A percentile compares a stretch with the other conserved stretches of the same genome.
These are phyloP conservation scores for Thalassaphorura encarpata DNA, from an alignment of 1,140 invertebrate species.

Conservation along the genomic window DNA sequence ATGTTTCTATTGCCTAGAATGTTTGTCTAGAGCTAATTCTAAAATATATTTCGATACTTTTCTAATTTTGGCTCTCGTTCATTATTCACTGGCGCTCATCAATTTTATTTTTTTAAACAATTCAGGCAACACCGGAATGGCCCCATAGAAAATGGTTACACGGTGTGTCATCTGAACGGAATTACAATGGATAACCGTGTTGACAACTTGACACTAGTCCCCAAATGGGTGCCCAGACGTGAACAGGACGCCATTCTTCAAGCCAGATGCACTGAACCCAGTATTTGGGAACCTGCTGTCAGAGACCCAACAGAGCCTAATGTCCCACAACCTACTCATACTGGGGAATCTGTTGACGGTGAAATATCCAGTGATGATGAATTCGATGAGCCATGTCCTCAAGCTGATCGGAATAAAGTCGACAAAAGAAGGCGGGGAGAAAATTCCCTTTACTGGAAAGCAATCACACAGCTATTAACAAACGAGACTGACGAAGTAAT, in stretches of 20 bases:
- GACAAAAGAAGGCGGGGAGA: slow-evolving; percentile 27
- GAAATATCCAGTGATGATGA: slow-evolving; percentile 3
- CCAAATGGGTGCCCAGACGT: slow-evolving; percentile 24
- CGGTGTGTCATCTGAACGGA: slow-evolving; percentile 31
- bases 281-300: slow-evolving; percentile 16
- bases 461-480: slow-evolving; percentile 26
- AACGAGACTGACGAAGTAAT: slow-evolving; percentile 31
- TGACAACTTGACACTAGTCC: slow-evolving; percentile 30
- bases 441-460: slow-evolving; percentile 31
- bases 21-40: too few species aligned
- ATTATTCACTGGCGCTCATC: not conserved
- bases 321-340: not conserved
- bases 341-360: slow-evolving; percentile 1
- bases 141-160: slow-evolving; percentile 20
- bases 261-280: slow-evolving; percentile 21
- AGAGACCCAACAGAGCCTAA: not conserved
- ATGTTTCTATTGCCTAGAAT: too few species aligned
- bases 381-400: not conserved
- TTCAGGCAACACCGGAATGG: slow-evolving; percentile 30
- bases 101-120: not conserved
- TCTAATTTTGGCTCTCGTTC: too few species aligned
- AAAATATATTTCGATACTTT: too few species aligned
- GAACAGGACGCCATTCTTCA: slow-evolving; percentile 28
- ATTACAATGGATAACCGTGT: slow-evolving; percentile 32
- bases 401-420: not conserved